A percentile compares a stretch with the other conserved stretches of the same genome.
Evolutionary conservation across 37 sponge, comb jelly and placozoan genomes (phyloP).

Genomic region (Aplysina aerophoba): DNA sequence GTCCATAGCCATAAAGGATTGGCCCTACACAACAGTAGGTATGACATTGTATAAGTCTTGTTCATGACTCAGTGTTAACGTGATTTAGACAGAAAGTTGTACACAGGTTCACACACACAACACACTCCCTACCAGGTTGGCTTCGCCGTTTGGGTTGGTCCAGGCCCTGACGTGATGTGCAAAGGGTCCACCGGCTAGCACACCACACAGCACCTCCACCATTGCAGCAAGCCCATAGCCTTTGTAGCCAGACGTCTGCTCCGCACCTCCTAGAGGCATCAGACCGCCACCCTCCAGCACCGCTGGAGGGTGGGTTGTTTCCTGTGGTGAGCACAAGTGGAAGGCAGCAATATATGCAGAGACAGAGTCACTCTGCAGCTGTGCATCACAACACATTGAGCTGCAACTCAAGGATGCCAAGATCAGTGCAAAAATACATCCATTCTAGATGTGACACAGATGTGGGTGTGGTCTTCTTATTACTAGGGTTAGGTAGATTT

Average conservation of each 20-base stretch:
- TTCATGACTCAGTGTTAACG: too few species aligned
- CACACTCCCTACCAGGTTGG: slow-evolving; percentile 70
- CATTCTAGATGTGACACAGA: too few species aligned
- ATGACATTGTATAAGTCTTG: too few species aligned
- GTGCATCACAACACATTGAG: too few species aligned
- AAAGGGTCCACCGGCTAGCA: slow-evolving; percentile 79
- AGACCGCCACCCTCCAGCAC: slow-evolving; percentile 80
- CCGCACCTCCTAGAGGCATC: slow-evolving; percentile 84
- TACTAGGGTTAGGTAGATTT: too few species aligned
- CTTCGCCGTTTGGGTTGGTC: slow-evolving; percentile 34
- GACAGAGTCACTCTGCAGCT: neutral
- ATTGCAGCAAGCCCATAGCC: slow-evolving; percentile 90
- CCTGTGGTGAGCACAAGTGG: slow-evolving; percentile 3
- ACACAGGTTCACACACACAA: neutral
- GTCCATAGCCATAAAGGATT: slow-evolving; percentile 87
- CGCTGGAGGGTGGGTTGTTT: slow-evolving; percentile 55
- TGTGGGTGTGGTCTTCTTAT: too few species aligned
- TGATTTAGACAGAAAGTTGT: too few species aligned
- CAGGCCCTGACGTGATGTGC: slow-evolving; percentile 75
- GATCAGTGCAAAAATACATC: too few species aligned
- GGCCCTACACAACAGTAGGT: slow-evolving; percentile 57
- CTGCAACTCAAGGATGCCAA: too few species aligned
- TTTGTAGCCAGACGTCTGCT: slow-evolving; percentile 89
- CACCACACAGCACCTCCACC: slow-evolving; percentile 92
- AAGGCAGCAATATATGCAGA: neutral